Percentiles rank a stretch among this genome's conserved stretches.
These are phyloP conservation scores for Acronicta leporina DNA, from an alignment of 2,888 invertebrate species.

Conservation along the genomic window DNA sequence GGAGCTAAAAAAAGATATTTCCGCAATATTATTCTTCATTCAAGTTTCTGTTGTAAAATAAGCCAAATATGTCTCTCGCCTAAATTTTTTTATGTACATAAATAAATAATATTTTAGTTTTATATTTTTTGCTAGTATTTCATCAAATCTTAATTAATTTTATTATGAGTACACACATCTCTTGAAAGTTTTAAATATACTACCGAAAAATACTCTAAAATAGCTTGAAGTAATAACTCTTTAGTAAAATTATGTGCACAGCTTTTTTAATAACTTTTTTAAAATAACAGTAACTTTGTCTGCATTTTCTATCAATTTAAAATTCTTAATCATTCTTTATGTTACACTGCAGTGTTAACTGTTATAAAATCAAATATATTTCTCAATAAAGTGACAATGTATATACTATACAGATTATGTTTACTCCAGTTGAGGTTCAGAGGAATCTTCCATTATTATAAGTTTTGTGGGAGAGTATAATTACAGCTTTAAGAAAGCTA, in stretches of 20 bases:
- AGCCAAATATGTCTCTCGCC: slow-evolving; percentile 4
- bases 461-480: background rate
- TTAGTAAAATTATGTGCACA: background rate
- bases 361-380: slow-evolving; percentile 5
- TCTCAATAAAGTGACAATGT: background rate
- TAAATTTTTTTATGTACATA: background rate
- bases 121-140: no score
- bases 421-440: background rate
- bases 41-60: background rate
- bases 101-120: background rate
- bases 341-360: no score
- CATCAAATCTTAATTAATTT: background rate
- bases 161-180: background rate
- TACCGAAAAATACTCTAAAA: background rate
- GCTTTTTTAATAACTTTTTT: no score
- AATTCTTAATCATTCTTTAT: background rate
- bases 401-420: background rate
- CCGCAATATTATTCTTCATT: background rate
- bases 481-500: background rate
- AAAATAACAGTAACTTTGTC: background rate
- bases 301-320: background rate
- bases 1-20: no score
- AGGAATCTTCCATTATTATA: slow-evolving; percentile 1
- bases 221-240: background rate
- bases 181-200: background rate